Evolutionary conservation across 64 coral and sea anemone genomes (phyloP), one percentile per base, ranked within the genome.

Genomic region (Anthopleura sola): DNA sequence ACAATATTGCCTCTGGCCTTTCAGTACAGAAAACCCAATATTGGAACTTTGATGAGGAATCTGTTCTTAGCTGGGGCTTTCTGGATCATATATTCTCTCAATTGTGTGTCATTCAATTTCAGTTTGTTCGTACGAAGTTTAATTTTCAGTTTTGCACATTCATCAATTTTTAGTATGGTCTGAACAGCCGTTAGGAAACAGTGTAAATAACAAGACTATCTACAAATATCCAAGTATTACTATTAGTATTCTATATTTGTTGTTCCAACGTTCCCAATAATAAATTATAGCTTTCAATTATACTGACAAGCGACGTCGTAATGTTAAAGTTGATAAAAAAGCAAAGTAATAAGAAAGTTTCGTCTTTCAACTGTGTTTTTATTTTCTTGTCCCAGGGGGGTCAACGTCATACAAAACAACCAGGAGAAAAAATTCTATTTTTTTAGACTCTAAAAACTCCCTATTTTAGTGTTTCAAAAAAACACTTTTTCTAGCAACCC

Each of bases 301-400:
- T 32, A 71, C 1, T 34, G 26, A 34, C 66, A 71, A 3, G 28
- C 66, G 21, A 62, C n/a, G 58, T 26, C 21, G 66, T 71, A 33
- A 34, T 10, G 66, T 34, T 71, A 71, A 34, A 71, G 66, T 32
- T 71, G 66, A 71, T 71, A 32, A 62, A 62, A 62, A 62, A 36
- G 66, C 28, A 71, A 71, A 71, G 29, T 71, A 71, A 71, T 71
- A 71, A 71, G 31, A 71, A 71, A 71, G 66, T 71, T 14, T n/a
- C 28, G 26, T 28, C 29, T 28, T 69, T 69, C 26, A 33, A 69
- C 66, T 69, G 66, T 71, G 66, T 71, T 36, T 71, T 71, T 71
- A 32, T 71, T 10, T 34, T 14, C 29, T 0, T 13, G 13, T 33
- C 66, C 28, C 66, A 71, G 66, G 66, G 66, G 66, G 66, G 29